A percentile compares a stretch with the other conserved stretches of the same genome.
phyloP scores from a whole-genome alignment of 2,797 vertebrate genomes.

The Pygocentrus nattereri region DNA sequence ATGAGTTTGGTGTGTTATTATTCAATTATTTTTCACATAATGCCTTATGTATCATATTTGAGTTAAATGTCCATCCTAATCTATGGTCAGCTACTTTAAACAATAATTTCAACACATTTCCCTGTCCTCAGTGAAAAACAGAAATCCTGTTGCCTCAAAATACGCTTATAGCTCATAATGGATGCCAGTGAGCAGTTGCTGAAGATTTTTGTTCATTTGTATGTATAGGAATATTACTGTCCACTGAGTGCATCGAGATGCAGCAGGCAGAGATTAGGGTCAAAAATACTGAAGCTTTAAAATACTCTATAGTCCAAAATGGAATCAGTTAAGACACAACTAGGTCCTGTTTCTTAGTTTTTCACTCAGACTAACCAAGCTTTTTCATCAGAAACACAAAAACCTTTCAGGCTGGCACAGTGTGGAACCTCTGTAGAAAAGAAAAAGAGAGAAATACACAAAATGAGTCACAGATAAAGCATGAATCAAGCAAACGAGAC shows the following conservation, averaged over 20 bases:
- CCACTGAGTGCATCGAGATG: no score
- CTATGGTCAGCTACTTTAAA: background rate
- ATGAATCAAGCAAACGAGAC: background rate
- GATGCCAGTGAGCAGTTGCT: background rate
- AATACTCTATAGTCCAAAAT: background rate
- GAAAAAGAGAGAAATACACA: background rate
- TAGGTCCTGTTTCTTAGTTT: background rate
- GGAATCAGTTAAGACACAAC: no score
- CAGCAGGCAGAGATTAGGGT: background rate
- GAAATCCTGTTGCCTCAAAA: background rate
- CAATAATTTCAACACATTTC: background rate
- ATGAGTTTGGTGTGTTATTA: no score
- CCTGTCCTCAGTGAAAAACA: background rate
- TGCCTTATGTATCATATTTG: no score
- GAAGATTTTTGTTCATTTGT: background rate
- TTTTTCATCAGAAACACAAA: background rate
- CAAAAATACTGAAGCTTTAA: background rate
- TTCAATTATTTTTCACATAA: no score
- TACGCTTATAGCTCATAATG: background rate
- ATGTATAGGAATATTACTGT: background rate
- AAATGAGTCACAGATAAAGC: slow-evolving; percentile 6
- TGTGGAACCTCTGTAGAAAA: background rate
- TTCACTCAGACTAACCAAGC: background rate
- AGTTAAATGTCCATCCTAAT: no score
- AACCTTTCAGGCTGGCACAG: no score